Conservation (phyloP, 2,888 invertebrate genomes). For the Azorinus chamasolen region DNA sequence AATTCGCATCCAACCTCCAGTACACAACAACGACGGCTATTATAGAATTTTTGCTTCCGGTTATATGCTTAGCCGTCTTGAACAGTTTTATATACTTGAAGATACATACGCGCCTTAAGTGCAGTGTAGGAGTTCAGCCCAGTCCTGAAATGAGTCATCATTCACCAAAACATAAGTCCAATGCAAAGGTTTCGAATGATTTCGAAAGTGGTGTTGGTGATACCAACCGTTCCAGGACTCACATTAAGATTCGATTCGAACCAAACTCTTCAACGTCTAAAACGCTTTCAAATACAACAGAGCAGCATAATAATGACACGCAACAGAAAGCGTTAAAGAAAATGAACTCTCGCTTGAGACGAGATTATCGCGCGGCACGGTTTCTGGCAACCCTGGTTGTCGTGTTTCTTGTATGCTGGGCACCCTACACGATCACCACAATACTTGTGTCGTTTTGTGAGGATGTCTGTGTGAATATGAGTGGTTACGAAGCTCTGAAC, state of each 20-base stretch:
- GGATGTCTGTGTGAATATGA: slow-evolving; percentile 94
- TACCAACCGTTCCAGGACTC: background rate
- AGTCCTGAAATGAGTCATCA: background rate
- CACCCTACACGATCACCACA: slow-evolving; percentile 73
- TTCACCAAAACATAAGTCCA: background rate
- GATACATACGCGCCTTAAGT: slow-evolving; percentile 54
- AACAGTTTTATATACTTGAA: slow-evolving; percentile 67
- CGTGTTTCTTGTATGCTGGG: slow-evolving; percentile 71
- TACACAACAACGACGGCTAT: slow-evolving; percentile 66
- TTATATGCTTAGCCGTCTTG: slow-evolving; percentile 54
- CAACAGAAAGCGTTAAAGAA: slow-evolving; percentile 1
- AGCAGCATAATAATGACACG: background rate
- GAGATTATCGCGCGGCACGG: slow-evolving; percentile 59
- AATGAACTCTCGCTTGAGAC: slow-evolving; percentile 34
- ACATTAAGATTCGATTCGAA: background rate
- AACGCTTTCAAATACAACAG: background rate
- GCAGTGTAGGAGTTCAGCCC: background rate
- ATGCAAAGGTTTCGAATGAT: background rate
- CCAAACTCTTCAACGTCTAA: background rate
- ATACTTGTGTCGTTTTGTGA: slow-evolving; percentile 67
- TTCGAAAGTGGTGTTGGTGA: background rate
- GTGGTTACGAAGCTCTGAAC: slow-evolving; percentile 96
- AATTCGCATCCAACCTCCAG: slow-evolving; percentile 60
- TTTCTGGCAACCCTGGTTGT: slow-evolving; percentile 69
- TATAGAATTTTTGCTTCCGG: slow-evolving; percentile 71